These are phyloP conservation scores for Rhodeus uyekii DNA, from an alignment of 2,797 vertebrate genomes.

Conservation along the genomic window DNA sequence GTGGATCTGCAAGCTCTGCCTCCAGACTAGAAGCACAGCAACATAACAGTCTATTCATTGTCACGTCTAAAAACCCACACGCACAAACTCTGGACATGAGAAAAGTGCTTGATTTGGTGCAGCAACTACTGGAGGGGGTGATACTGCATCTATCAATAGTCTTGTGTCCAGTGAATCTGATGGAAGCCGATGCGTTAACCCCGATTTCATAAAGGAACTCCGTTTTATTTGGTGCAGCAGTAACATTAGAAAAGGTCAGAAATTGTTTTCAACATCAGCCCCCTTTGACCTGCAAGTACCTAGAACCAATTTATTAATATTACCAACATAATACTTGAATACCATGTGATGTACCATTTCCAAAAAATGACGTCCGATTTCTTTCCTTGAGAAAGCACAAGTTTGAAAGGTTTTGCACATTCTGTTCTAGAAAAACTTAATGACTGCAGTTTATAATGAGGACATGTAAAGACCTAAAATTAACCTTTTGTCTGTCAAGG, in stretches of 20 bases:
- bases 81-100: conserved; percentile 59
- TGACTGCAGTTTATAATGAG: not conserved
- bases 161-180: not conserved
- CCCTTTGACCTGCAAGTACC: conserved; percentile 18
- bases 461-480: conserved; percentile 9
- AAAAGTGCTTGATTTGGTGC: conserved; percentile 81
- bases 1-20: conserved; percentile 38
- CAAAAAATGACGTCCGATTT: not conserved
- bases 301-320: not conserved
- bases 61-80: conserved; percentile 41
- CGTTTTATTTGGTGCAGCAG: not conserved
- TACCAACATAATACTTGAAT: conserved; percentile 17
- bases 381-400: not conserved
- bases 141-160: not conserved
- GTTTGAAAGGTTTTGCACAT: conserved; percentile 17
- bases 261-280: not conserved
- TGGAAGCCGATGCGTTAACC: not conserved
- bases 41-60: conserved; percentile 64
- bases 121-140: conserved; percentile 55
- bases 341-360: conserved; percentile 36
- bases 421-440: conserved; percentile 12
- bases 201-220: not conserved
- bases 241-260: conserved; percentile 6
- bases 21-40: conserved; percentile 53
- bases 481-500: conserved; percentile 28